Evolutionary conservation across 1,140 invertebrate genomes (phyloP), one percentile per base, ranked within the genome.

Genomic region (Drosophila aff.): DNA sequence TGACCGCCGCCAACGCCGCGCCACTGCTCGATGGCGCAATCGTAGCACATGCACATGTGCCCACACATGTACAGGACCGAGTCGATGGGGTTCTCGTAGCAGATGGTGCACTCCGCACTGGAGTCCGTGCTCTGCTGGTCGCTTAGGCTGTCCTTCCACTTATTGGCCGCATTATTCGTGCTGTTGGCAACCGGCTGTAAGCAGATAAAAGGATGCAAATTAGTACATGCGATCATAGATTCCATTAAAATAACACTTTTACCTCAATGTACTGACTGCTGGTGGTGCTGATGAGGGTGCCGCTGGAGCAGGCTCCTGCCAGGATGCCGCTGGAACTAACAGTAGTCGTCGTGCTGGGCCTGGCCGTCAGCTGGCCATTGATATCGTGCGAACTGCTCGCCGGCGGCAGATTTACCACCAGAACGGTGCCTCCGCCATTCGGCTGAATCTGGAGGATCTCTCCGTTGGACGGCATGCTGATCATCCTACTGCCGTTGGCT

Each of bases 1-100:
- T 98, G 96, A 3, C 97, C 97, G 43, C 97, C 97, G 1, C 97
- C 97, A 82, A 97, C 97, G 21, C 97, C 96, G 44, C 96, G 94
- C 96, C 97, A 98, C 87, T 99, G 97, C 79, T 98, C 96, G 16
- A 97, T 95, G 3, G 98, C 98, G 94, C 98, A 99, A n/a, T 97
- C 94, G 90, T 98, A 99, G 92, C 98, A 99, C 98, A 99, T 98
- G 91, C 98, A 99, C 97, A 99, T 98, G 94, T 99, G 98, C 43
- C 98, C 98, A 93, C 98, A 99, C 94, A 97, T 98, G 92, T 99
- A 99, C 21, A 99, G 94, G 23, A 99, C 98, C 81, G 97, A 97
- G 93, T 99, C 97, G 52, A 99, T 97, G 58, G 95, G 95, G 79
- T 97, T 95, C 92, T 99, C 98, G 91, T 98, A 99, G 93, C 98